Conservation (phyloP, 2,113 vertebrate genomes). For the Phoxinus phoxinus region DNA sequence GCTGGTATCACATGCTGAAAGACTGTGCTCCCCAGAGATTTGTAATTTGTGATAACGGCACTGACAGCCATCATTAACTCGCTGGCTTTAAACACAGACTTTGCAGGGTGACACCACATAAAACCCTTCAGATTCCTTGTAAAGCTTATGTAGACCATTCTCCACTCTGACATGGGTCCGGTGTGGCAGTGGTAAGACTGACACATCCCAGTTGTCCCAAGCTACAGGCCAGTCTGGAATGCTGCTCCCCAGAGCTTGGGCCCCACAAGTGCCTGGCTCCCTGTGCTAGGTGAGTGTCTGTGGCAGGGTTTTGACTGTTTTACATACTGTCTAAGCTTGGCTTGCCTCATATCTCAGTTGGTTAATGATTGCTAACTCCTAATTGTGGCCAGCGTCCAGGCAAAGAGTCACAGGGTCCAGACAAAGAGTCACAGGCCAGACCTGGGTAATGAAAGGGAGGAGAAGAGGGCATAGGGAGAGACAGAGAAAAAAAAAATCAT, state of each 20-base stretch:
- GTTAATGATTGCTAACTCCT: slow-evolving; percentile 59
- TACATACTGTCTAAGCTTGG: slow-evolving; percentile 43
- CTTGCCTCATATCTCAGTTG: slow-evolving; percentile 43
- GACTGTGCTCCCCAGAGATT: background rate
- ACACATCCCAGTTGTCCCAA: slow-evolving; percentile 67
- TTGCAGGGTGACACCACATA: slow-evolving; percentile 60
- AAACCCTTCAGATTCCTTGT: slow-evolving; percentile 43
- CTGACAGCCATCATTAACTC: slow-evolving; percentile 40
- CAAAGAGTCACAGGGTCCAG: slow-evolving; percentile 41
- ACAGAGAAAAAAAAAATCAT: background rate
- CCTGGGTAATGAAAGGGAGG: slow-evolving; percentile 45
- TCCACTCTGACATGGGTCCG: slow-evolving; percentile 41
- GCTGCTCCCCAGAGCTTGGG: slow-evolving; percentile 63
- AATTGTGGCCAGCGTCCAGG: slow-evolving; percentile 48
- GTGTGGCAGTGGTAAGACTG: slow-evolving; percentile 69
- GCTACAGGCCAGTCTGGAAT: slow-evolving; percentile 62
- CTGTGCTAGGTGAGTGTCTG: slow-evolving; percentile 41
- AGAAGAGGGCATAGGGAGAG: slow-evolving; percentile 4
- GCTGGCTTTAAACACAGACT: slow-evolving; percentile 53
- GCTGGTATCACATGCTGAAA: background rate
- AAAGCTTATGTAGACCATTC: slow-evolving; percentile 36
- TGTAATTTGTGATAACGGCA: slow-evolving; percentile 50
- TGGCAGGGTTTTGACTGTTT: slow-evolving; percentile 43
- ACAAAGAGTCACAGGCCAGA: slow-evolving; percentile 36
- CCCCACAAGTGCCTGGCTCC: slow-evolving; percentile 46